A percentile compares a stretch with the other conserved stretches of the same genome.
Evolutionary conservation across 2,797 vertebrate genomes (phyloP).

Genomic region (Myotis findleyi): DNA sequence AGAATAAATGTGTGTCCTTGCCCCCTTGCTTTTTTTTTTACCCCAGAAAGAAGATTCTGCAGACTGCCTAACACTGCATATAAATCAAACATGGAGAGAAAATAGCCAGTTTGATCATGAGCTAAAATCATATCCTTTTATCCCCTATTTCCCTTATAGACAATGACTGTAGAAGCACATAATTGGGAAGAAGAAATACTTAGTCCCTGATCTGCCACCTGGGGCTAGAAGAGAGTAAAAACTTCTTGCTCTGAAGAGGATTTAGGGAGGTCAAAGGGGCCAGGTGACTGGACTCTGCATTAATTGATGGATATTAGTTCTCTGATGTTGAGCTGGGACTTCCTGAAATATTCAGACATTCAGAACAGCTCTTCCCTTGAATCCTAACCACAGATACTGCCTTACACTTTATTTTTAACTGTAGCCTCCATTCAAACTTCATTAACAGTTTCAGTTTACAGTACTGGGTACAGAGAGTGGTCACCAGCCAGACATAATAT

Average conservation of each 20-base stretch:
- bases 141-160: not conserved
- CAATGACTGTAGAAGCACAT: not conserved
- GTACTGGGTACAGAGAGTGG: not conserved
- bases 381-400: constrained; percentile 20
- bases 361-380: not conserved
- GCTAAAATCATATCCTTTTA: constrained; percentile 32
- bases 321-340: not conserved
- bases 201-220: not conserved
- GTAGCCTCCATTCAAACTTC: not conserved
- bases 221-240: constrained; percentile 47
- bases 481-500: not conserved
- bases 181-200: constrained; percentile 34
- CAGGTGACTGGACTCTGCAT: not conserved
- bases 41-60: not conserved
- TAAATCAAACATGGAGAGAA: not conserved
- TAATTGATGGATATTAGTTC: constrained; percentile 39
- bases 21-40: not conserved
- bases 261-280: constrained; percentile 32
- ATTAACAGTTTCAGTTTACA: not conserved
- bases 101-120: not conserved
- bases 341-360: constrained; percentile 64
- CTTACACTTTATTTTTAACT: not conserved
- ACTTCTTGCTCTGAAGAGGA: not conserved
- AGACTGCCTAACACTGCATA: not conserved
- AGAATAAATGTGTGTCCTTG: not conserved